Evolutionary conservation across 2,113 vertebrate genomes (phyloP).

Genomic region (human): GRCh38 chr6:147033501-147034000

Average conservation of each 20-base stretch:
- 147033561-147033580: background rate
- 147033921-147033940: background rate
- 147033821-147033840: background rate
- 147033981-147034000: background rate
- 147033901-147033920: background rate
- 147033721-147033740: background rate
- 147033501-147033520: background rate
- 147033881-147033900: background rate
- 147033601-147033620: background rate
- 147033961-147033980: background rate
- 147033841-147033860: background rate
- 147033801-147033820: background rate
- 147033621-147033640: background rate
- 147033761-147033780: background rate
- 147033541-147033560: background rate
- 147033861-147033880: background rate
- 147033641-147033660: background rate
- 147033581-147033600: background rate
- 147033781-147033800: background rate
- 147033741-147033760: background rate
- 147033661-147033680: conserved; percentile 21
- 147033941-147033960: background rate
- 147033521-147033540: background rate
- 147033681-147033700: conserved; percentile 38
- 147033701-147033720: background rate